Evolutionary conservation across 2,797 vertebrate genomes (phyloP).

Genomic region (Gephyroberyx darwinii): DNA sequence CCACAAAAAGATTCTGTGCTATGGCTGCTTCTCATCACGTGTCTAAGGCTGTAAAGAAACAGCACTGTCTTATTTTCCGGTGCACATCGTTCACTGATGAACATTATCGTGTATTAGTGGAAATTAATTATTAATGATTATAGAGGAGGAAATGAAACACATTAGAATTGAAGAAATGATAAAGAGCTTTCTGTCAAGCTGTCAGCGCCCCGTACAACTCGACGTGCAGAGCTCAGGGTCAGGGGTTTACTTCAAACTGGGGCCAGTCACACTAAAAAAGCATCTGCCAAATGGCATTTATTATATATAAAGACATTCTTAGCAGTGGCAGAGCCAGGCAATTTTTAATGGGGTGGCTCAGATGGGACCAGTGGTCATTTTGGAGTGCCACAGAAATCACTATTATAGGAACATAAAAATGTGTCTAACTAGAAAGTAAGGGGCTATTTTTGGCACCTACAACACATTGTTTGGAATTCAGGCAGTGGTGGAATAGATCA

Average conservation of each 20-base stretch:
- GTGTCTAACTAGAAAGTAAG: no score
- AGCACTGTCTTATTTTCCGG: no score
- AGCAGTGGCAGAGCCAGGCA: no score
- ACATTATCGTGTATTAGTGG: neutral
- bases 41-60: no score
- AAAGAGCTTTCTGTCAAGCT: neutral
- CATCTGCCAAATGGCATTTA: neutral
- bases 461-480: no score
- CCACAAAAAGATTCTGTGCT: neutral
- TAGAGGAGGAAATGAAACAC: neutral
- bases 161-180: neutral
- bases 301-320: neutral
- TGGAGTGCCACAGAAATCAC: no score
- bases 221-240: neutral
- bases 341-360: no score
- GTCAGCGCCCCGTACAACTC: neutral
- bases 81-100: neutral
- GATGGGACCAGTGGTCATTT: no score
- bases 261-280: neutral
- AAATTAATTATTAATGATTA: slow-evolving; percentile 2
- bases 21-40: no score
- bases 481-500: no score
- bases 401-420: no score
- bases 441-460: no score
- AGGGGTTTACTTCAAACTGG: neutral